A percentile compares a stretch with the other conserved stretches of the same genome.
Evolutionary conservation across 2,888 invertebrate genomes (phyloP).

Genomic region (Hydriomena furcata): DNA sequence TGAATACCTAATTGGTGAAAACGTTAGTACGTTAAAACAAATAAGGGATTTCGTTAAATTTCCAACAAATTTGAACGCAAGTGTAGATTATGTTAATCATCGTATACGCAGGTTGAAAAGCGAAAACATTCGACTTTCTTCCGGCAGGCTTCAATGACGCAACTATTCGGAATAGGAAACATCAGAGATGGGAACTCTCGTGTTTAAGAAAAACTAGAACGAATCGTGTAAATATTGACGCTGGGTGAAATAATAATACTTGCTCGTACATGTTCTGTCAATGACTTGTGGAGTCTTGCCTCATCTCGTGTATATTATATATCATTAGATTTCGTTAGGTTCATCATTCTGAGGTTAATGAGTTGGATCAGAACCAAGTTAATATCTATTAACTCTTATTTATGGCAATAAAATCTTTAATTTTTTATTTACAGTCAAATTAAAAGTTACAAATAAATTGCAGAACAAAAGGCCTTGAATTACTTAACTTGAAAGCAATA

Average conservation of each 20-base stretch:
- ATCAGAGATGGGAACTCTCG: constrained; percentile 36
- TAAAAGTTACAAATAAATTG: too few species aligned
- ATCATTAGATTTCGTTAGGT: constrained; percentile 1
- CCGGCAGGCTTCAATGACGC: constrained; percentile 43
- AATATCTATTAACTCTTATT: too few species aligned
- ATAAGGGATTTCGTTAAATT: not conserved
- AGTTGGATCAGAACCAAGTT: not conserved
- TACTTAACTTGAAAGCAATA: too few species aligned
- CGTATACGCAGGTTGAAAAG: constrained; percentile 39
- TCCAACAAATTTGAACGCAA: constrained; percentile 14
- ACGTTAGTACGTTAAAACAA: not conserved
- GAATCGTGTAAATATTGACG: constrained; percentile 41
- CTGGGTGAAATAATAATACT: constrained; percentile 18
- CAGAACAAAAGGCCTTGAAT: too few species aligned
- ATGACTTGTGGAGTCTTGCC: not conserved
- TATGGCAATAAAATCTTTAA: not conserved
- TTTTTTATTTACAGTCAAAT: too few species aligned
- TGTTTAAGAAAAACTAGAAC: constrained; percentile 42
- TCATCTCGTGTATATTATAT: too few species aligned
- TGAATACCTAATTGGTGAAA: too few species aligned
- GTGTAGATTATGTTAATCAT: constrained; percentile 36
- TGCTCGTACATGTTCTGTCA: constrained; percentile 23
- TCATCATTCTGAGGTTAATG: not conserved
- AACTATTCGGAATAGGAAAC: constrained; percentile 43
- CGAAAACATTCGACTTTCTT: constrained; percentile 52